A percentile compares a stretch with the other conserved stretches of the same genome.
Conservation (phyloP, 2,113 vertebrate species). For the Cyanoderma ruficeps region DNA sequence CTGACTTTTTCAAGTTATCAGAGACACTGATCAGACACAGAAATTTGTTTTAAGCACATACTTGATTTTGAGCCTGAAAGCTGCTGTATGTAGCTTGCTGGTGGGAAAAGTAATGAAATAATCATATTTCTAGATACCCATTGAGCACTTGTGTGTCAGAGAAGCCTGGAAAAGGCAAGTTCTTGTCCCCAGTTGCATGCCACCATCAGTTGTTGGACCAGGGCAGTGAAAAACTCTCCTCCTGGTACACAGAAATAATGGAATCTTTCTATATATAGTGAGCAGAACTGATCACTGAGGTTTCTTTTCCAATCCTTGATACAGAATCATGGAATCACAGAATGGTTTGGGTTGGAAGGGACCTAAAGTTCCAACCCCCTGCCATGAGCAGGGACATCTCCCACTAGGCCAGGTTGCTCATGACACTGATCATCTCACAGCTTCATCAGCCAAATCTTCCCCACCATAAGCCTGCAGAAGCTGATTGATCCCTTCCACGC, state of each 20-base stretch:
- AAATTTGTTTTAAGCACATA: not conserved
- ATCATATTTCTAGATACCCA: not conserved
- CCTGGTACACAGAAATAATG: not conserved
- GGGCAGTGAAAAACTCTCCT: not conserved
- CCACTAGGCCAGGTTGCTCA: not conserved
- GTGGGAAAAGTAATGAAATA: not conserved
- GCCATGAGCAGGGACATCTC: not conserved
- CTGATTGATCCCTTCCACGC: rapidly evolving
- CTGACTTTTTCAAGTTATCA: not conserved
- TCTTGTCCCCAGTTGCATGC: not conserved
- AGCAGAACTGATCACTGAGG: not conserved
- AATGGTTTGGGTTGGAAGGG: not conserved
- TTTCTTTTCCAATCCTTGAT: not conserved
- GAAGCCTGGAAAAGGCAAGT: not conserved
- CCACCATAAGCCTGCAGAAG: not conserved
- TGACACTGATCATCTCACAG: not conserved
- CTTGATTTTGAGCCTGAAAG: not conserved
- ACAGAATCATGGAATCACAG: not conserved
- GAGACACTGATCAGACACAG: not conserved
- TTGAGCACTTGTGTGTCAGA: not conserved
- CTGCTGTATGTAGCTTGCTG: not conserved
- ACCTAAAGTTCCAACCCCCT: not conserved
- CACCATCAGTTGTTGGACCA: not conserved
- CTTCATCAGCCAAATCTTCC: not conserved
- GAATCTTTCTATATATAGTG: not conserved